Percentiles rank a stretch among this genome's conserved stretches.
Evolutionary conservation across 2,888 invertebrate genomes (phyloP).

Genomic region (Pristionchus fissidentatus): DNA sequence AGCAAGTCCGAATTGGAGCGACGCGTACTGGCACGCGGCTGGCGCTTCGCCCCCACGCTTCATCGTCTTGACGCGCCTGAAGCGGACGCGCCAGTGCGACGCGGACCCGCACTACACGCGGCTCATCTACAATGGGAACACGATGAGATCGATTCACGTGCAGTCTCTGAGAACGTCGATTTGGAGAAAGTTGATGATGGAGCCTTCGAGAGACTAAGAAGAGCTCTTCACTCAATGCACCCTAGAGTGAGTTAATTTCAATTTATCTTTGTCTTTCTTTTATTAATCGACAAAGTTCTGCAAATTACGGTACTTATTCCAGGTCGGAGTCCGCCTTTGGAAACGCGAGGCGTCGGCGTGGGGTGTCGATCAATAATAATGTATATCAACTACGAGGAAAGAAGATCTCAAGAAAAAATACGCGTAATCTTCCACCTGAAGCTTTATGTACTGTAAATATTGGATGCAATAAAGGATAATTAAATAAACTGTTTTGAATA

Average conservation of each 20-base stretch:
- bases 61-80: background rate
- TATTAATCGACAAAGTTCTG: too few species aligned
- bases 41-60: slow-evolving; percentile 10
- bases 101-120: background rate
- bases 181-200: slow-evolving; percentile 43
- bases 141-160: slow-evolving; percentile 42
- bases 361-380: background rate
- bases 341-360: slow-evolving; percentile 9
- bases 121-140: slow-evolving; percentile 41
- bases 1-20: slow-evolving; percentile 36
- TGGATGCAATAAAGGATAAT: background rate
- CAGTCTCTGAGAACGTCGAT: slow-evolving; percentile 44
- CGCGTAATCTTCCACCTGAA: background rate
- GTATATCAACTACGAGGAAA: background rate
- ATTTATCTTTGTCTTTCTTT: background rate
- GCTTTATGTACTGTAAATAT: slow-evolving; percentile 23
- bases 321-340: slow-evolving; percentile 33
- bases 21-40: background rate
- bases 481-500: slow-evolving; percentile 3
- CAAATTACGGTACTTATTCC: too few species aligned
- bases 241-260: slow-evolving; percentile 27
- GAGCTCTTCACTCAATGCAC: slow-evolving; percentile 39
- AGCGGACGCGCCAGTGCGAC: background rate
- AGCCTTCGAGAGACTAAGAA: slow-evolving; percentile 41
- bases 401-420: slow-evolving; percentile 13